Percentiles rank a stretch among this genome's conserved stretches.
These are phyloP conservation scores for Bubo blakistoni DNA, from an alignment of 2,113 vertebrate species.

Conservation along the genomic window DNA sequence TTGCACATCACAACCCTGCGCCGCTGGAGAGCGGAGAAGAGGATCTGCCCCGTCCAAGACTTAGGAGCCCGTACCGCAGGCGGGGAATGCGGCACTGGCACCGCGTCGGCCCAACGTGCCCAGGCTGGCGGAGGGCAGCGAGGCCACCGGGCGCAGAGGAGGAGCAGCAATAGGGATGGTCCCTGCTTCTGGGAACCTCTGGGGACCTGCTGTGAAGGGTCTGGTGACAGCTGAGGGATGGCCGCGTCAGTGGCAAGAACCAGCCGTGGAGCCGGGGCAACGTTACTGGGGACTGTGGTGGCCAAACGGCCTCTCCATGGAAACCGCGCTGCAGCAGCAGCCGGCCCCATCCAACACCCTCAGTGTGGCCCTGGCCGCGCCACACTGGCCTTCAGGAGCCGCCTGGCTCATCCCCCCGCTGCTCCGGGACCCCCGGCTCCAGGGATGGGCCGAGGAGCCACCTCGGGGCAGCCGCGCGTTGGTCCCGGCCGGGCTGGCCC, in stretches of 20 bases:
- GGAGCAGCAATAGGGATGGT: neutral
- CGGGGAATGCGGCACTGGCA: rapidly evolving
- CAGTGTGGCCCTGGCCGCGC: rapidly evolving
- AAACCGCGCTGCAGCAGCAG: rapidly evolving
- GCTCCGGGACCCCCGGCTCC: neutral
- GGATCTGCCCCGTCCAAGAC: neutral
- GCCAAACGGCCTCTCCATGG: rapidly evolving
- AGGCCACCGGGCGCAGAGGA: neutral
- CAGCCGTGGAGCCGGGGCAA: rapidly evolving
- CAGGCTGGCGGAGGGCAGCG: neutral
- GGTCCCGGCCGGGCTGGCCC: neutral
- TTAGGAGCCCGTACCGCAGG: rapidly evolving
- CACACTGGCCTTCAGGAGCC: neutral
- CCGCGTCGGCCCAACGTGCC: rapidly evolving
- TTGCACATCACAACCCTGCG: rapidly evolving
- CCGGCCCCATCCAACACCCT: rapidly evolving
- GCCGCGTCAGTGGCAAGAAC: neutral
- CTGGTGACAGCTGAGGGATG: neutral
- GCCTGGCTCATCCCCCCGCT: neutral
- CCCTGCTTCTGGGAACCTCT: neutral
- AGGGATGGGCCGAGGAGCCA: neutral
- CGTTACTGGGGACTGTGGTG: neutral
- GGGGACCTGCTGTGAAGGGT: neutral
- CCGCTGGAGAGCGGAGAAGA: neutral
- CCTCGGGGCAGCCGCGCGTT: neutral